These are phyloP conservation scores for Apamea epomidion DNA, from an alignment of 2,888 invertebrate species.

Conservation along the genomic window DNA sequence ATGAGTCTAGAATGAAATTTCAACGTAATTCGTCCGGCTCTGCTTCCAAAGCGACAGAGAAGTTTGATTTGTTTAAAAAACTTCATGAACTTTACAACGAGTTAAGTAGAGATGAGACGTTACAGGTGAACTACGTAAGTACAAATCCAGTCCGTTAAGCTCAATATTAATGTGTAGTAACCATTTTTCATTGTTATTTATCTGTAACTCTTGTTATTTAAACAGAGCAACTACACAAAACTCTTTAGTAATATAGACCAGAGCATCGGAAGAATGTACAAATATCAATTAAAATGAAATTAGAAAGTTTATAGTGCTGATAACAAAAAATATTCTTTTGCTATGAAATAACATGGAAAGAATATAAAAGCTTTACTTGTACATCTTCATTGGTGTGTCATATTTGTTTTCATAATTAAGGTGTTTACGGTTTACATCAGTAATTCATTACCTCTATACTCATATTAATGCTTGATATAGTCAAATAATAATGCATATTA, in stretches of 20 bases:
- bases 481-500: neutral
- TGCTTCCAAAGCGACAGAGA: conserved; percentile 81
- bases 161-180: conserved; percentile 12
- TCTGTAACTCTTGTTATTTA: neutral
- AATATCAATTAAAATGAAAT: conserved; percentile 1
- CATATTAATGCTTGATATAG: neutral
- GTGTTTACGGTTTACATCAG: neutral
- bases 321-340: neutral
- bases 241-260: neutral
- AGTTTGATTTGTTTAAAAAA: conserved; percentile 89
- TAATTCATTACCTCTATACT: conserved; percentile 1
- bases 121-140: conserved; percentile 88
- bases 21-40: conserved; percentile 84
- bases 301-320: conserved; percentile 9
- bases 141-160: conserved; percentile 34
- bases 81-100: conserved; percentile 88
- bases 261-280: neutral
- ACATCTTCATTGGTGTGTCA: neutral
- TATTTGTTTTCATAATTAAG: conserved; percentile 16
- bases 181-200: conserved; percentile 14
- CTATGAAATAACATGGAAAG: neutral
- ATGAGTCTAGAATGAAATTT: conserved; percentile 88
- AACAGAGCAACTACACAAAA: neutral
- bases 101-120: conserved; percentile 86
- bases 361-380: neutral